Conservation (phyloP, 1,140 invertebrate genomes). For the Drosophila novamexicana region DNA sequence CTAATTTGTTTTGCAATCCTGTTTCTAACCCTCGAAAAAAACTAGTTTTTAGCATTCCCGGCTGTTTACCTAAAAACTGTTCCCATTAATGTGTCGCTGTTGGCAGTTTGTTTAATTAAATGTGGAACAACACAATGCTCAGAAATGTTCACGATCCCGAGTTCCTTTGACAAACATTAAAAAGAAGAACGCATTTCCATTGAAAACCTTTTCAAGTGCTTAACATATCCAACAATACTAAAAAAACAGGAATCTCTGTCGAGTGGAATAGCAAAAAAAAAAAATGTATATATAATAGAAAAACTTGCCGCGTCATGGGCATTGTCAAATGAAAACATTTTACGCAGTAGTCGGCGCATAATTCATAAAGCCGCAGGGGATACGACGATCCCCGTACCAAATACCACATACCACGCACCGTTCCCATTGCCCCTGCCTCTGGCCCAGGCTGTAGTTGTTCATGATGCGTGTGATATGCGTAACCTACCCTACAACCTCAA, state of each 20-base stretch:
- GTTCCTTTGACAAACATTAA: slow-evolving; percentile 18
- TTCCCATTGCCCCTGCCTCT: not conserved
- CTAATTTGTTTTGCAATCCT: slow-evolving; percentile 35
- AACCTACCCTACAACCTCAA: slow-evolving; percentile 59
- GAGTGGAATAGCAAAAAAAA: slow-evolving; percentile 26
- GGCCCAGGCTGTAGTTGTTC: not conserved
- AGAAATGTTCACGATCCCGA: slow-evolving; percentile 27
- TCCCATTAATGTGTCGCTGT: slow-evolving; percentile 54
- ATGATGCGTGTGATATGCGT: slow-evolving; percentile 41
- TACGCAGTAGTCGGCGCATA: slow-evolving; percentile 60
- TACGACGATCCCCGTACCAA: slow-evolving; percentile 15
- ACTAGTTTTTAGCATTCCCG: slow-evolving; percentile 26
- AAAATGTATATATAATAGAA: slow-evolving; percentile 28
- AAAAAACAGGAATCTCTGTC: slow-evolving; percentile 26
- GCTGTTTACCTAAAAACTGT: slow-evolving; percentile 17
- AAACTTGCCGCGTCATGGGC: slow-evolving; percentile 49
- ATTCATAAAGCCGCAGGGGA: slow-evolving; percentile 66
- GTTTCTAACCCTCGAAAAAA: slow-evolving; percentile 30
- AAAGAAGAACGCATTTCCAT: slow-evolving; percentile 28
- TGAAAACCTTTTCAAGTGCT: slow-evolving; percentile 70
- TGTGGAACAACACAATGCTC: slow-evolving; percentile 57
- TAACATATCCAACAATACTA: slow-evolving; percentile 22
- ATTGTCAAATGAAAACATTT: slow-evolving; percentile 54
- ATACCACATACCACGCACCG: not conserved
- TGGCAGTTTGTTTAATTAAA: slow-evolving; percentile 76